These are phyloP conservation scores for Pammene fasciana DNA, from an alignment of 2,888 invertebrate genomes.

Conservation along the genomic window DNA sequence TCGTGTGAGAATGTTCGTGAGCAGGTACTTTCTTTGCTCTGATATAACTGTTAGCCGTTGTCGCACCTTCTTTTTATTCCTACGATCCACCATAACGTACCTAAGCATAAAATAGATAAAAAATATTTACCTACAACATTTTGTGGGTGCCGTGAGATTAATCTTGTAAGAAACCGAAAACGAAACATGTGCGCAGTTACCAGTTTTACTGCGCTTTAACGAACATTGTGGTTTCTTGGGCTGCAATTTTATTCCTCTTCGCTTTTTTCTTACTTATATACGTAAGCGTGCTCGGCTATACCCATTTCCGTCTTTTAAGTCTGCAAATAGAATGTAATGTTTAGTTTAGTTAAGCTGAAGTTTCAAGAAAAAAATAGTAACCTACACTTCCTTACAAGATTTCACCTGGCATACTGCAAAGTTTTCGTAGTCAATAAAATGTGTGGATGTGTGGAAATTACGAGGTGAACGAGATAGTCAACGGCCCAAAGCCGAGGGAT, in stretches of 20 bases:
- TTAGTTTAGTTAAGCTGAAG: too few species aligned
- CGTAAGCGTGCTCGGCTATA: neutral
- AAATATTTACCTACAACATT: too few species aligned
- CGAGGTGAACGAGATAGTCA: constrained; percentile 14
- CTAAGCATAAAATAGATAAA: too few species aligned
- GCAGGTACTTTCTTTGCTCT: too few species aligned
- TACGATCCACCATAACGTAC: too few species aligned
- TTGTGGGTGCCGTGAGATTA: neutral
- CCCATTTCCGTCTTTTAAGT: constrained; percentile 3
- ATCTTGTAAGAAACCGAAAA: neutral
- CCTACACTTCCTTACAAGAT: too few species aligned
- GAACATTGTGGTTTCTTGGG: constrained; percentile 13
- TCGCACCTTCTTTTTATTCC: too few species aligned
- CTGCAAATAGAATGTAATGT: neutral
- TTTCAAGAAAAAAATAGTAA: neutral
- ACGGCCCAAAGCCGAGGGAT: constrained; percentile 6
- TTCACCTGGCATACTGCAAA: neutral
- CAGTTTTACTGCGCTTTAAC: constrained; percentile 7
- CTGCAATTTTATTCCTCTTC: constrained; percentile 18
- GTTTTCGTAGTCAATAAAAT: constrained; percentile 24
- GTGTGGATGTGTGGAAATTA: constrained; percentile 17
- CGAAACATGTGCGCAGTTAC: constrained; percentile 9
- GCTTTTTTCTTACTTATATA: constrained; percentile 7
- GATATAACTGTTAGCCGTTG: too few species aligned
- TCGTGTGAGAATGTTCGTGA: too few species aligned